Evolutionary conservation across 2,888 invertebrate species (phyloP), one percentile per base, ranked within the genome.

Genomic region (Mimumesa dahlbomi): DNA sequence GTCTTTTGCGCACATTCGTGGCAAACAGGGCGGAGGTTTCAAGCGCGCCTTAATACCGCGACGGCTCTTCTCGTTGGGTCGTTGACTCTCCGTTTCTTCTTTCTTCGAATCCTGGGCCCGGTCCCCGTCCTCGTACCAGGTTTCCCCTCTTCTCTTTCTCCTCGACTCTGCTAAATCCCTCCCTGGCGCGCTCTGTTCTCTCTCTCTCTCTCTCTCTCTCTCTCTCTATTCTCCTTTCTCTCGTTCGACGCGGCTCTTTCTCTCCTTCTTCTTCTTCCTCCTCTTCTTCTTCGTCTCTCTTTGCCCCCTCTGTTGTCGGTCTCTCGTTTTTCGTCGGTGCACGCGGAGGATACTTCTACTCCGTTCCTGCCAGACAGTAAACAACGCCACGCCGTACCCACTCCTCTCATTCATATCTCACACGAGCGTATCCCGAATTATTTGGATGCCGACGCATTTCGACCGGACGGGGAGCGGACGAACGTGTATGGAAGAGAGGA

Each of bases 31-130:
- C 29, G 58, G 38, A 65, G 62, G 81, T 80, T 72, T 59, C 65
- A 69, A 82, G 79, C 82, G 82, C 82, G 75, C 73, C 79, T 81
- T 81, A 72, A 80, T 73, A 66, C 81, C 48, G 69, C 76, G 73
- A 62, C 78, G 79, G 72, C 73, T 82, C 81, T 79, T 75, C 79
- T 82, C 77, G 81, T 79, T 82, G 76, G 87, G 87, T 87, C 87
- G 81, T 87, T 87, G 87, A 87, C 87, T 86, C 84, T 82, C 77
- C 77, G 82, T 85, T 86, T 86, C 87, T 87, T 84, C 83, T 85
- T 87, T 85, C 86, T 84, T 84, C 85, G 84, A 87, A 86, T 86
- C 83, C 85, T 82, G 82, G 78, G 84, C 69, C 83, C 75, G 75
- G 75, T 79, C 80, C 81, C 77, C 73, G 72, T 78, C 71, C 82